phyloP scores from a whole-genome alignment of 2,888 invertebrate species.

The Sialis fuliginosa region DNA sequence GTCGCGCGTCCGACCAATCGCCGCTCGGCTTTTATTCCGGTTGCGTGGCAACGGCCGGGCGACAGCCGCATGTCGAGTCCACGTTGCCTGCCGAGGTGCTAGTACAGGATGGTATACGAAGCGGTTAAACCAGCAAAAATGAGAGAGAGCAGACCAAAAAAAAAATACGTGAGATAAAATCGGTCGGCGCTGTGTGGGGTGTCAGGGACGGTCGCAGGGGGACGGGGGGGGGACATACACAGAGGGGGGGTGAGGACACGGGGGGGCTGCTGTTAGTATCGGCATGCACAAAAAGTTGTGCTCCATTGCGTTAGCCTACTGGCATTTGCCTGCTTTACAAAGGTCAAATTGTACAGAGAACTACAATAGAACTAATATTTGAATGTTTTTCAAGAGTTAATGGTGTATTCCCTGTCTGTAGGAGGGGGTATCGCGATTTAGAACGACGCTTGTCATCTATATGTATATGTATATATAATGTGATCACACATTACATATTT shows the following conservation, averaged over 20 bases:
- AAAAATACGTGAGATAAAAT: constrained; percentile 27
- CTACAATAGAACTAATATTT: constrained; percentile 23
- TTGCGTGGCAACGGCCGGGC: constrained; percentile 16
- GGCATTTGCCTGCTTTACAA: constrained; percentile 18
- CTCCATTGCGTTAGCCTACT: no score
- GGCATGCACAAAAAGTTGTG: no score
- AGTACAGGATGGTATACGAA: constrained; percentile 26
- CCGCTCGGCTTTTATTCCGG: constrained; percentile 14
- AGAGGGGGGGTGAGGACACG: no score
- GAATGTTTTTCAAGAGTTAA: constrained; percentile 10
- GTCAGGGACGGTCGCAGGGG: no score
- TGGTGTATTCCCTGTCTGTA: background rate
- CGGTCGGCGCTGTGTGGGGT: constrained; percentile 23
- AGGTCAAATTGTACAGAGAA: constrained; percentile 21
- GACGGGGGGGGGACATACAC: no score
- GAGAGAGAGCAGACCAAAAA: constrained; percentile 21
- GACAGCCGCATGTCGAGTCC: constrained; percentile 20
- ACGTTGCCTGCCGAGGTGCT: constrained; percentile 28
- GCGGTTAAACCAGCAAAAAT: constrained; percentile 29
- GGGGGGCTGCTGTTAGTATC: no score
- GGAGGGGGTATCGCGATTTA: no score
- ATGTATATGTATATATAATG: no score
- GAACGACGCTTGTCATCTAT: no score
- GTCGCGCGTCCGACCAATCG: constrained; percentile 16
- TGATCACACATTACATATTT: no score